Evolutionary conservation across 92 coral and sea anemone species (phyloP), one percentile per base, ranked within the genome.

Genomic region (Porites rus): DNA sequence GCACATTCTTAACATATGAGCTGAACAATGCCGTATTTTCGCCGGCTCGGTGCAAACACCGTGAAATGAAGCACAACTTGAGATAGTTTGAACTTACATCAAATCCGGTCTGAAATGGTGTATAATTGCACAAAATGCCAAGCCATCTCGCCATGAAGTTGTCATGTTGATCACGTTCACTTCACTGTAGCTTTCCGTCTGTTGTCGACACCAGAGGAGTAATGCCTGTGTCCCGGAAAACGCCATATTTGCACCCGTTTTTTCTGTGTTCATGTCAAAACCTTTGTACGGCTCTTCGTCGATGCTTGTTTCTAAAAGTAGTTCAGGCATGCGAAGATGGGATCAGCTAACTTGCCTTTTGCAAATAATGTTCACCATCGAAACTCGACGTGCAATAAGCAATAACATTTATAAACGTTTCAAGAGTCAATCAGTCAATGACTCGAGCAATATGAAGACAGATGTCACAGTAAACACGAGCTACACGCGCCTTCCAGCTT

Each of bases 81-180:
- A 56, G n/a, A 53, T 64, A 1, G 38, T 75, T 61, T 20, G 17
- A 79, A 43, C 98, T 88, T 80, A 95, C 98, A 95, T 91, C 59
- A 95, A 77, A 72, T 95, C 98, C 62, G 98, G 98, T 43, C 98
- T 88, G 86, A 81, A 95, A 21, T 94, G 94, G 61, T 95, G 98
- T 38, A 95, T 95, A 14, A 95, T 85, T 1, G 98, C 98, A 84
- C 98, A 95, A 66, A 95, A 93, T 18, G 96, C 98, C 25, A 95
- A 81, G 10, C 98, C 98, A 91, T 95, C 96, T 78, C 96, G 92
- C 98, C 98, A 95, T 9, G 98, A 93, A 71, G 90, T 95, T 54
- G 98, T 88, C 86, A 95, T 91, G 59, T 95, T 91, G 21, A 77
- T 93, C 46, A 95, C 87, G 63, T 91, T 93, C 65, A 95, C 94